Evolutionary conservation across 2,113 vertebrate genomes (phyloP), one percentile per base, ranked within the genome.

Genomic region (Climacteris rufus): DNA sequence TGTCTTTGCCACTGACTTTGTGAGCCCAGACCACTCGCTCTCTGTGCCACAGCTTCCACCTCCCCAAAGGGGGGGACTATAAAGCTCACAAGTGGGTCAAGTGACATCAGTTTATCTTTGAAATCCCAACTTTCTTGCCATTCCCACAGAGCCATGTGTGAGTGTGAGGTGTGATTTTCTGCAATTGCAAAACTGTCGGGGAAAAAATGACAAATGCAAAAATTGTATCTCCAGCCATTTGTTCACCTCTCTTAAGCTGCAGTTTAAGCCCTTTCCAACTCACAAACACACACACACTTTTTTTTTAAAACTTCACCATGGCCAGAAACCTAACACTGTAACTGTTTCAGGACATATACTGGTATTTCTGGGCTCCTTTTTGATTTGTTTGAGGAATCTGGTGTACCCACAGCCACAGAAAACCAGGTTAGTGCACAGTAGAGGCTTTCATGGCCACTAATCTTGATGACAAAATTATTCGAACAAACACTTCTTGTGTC

Each of bases 401-500:
- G 50, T 31, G 11, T 37, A 77, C 59, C 78, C 42, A 7, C 3
- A 15, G 87, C 81, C 83, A 82, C 14, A 37, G 69, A 88, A 96
- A 96, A 83, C 40, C 87, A 90, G 91, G 95, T 93, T 97, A 95
- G 82, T 28, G 85, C 97, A 97, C 97, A 97, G 95, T 96, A 70
- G 93, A 79, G 88, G 93, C 96, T 97, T 97, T 97, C 97, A 97
- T 87, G 63, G 60, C 56, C 84, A 57, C 94, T 97, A 97, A 97
- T 96, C 97, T 96, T 68, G 89, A 96, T 96, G 95, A 95, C 93
- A 97, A 97, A 97, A 96, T 92, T 90, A 91, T 74, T 94, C 0
- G 49, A 97, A 97, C 94, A 97, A 97, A 94, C 84, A 79, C 79
- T 94, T 95, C 92, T 96, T 97, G 95, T 97, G 95, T 94, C 97